phyloP scores from a whole-genome alignment of 2,797 vertebrate species.

The Eupleurogrammus muticus region DNA sequence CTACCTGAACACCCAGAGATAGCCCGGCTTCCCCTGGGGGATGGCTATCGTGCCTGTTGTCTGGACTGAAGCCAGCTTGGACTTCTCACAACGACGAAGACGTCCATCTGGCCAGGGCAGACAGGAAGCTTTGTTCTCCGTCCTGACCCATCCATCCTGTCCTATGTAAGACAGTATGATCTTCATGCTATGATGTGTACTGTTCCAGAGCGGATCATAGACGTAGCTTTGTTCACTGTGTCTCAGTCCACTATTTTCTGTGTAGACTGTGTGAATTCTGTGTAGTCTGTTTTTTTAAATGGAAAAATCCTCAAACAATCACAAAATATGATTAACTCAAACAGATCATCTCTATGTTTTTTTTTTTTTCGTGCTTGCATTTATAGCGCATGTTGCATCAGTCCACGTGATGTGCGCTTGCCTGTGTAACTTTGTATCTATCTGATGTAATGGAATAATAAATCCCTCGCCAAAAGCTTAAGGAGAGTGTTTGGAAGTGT shows the following conservation, averaged over 20 bases:
- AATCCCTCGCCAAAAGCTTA: too few species aligned
- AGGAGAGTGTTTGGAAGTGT: slow-evolving; percentile 18
- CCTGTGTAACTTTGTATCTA: slow-evolving; percentile 10
- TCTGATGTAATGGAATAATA: slow-evolving; percentile 36
- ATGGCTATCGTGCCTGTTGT: slow-evolving; percentile 52
- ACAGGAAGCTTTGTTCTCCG: slow-evolving; percentile 56
- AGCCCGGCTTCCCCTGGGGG: slow-evolving; percentile 68
- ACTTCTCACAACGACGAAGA: slow-evolving; percentile 59
- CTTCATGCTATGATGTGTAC: slow-evolving; percentile 21
- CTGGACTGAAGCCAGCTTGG: slow-evolving; percentile 71
- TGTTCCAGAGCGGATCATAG: slow-evolving; percentile 9
- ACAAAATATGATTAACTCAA: slow-evolving; percentile 14
- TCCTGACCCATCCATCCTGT: slow-evolving; percentile 42
- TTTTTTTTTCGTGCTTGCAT: slow-evolving; percentile 5
- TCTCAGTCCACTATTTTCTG: slow-evolving; percentile 7
- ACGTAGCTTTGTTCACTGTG: slow-evolving; percentile 22
- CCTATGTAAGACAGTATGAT: slow-evolving; percentile 25
- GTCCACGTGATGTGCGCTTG: not conserved
- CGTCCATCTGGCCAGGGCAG: slow-evolving; percentile 61
- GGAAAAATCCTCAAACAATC: slow-evolving; percentile 27
- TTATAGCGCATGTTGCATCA: slow-evolving; percentile 25
- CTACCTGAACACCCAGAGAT: slow-evolving; percentile 73
- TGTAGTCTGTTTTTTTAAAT: slow-evolving; percentile 20
- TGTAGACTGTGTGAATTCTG: not conserved
- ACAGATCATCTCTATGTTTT: not conserved